Percentiles rank a stretch among this genome's conserved stretches.
Evolutionary conservation across 2,113 vertebrate species (phyloP).

Genomic region (Apteryx owenii): DNA sequence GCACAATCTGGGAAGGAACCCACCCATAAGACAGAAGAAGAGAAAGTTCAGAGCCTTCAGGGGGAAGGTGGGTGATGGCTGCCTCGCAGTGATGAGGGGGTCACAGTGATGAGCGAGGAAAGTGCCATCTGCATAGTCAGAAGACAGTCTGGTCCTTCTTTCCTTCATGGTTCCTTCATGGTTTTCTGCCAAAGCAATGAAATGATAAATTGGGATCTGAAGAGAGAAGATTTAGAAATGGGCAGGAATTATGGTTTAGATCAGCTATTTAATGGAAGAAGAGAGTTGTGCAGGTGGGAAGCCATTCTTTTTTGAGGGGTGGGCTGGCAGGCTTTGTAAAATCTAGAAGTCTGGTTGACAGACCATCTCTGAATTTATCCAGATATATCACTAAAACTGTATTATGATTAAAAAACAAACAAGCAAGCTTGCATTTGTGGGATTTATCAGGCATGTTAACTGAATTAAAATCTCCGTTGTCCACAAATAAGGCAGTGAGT

Average conservation of each 20-base stretch:
- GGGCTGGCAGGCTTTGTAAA: not conserved
- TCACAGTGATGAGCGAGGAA: no score
- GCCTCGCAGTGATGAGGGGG: not conserved
- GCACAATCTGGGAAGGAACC: not conserved
- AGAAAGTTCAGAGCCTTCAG: not conserved
- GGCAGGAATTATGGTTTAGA: not conserved
- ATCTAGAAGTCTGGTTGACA: not conserved
- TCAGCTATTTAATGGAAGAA: not conserved
- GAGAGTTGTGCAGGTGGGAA: not conserved
- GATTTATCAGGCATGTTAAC: not conserved
- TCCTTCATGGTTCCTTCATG: not conserved
- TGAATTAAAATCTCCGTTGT: not conserved
- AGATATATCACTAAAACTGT: not conserved
- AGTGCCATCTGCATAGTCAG: not conserved
- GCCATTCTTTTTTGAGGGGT: not conserved
- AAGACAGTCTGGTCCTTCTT: not conserved
- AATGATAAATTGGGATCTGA: not conserved
- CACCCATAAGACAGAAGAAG: fast-evolving
- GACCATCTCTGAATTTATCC: not conserved
- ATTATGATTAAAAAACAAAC: not conserved
- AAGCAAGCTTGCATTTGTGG: not conserved
- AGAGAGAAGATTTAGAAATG: not conserved
- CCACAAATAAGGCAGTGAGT: not conserved
- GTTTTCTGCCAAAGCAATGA: not conserved
- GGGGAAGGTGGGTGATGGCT: not conserved